These are phyloP conservation scores for Penaeus japonicus DNA, from an alignment of 1,140 invertebrate genomes.

Conservation along the genomic window DNA sequence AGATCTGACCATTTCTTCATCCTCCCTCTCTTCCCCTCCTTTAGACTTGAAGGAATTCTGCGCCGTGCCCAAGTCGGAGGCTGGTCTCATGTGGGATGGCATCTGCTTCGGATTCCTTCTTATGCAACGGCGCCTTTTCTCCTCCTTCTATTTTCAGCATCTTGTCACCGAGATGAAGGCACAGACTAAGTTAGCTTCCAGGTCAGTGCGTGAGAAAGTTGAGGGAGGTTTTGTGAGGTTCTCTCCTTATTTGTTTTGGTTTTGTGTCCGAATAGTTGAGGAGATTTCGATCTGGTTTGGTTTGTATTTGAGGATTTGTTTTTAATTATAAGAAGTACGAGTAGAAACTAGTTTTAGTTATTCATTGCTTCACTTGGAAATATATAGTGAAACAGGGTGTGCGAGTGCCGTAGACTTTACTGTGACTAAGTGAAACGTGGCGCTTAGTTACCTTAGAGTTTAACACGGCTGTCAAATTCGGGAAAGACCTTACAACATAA, in stretches of 20 bases:
- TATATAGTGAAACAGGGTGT: no score
- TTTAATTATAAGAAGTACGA: no score
- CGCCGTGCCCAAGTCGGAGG: constrained; percentile 78
- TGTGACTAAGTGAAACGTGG: no score
- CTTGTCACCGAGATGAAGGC: constrained; percentile 93
- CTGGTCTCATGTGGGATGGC: constrained; percentile 92
- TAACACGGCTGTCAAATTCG: no score
- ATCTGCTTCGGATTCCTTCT: constrained; percentile 93
- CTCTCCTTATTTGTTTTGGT: background rate
- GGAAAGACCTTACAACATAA: no score
- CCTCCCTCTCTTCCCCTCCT: background rate
- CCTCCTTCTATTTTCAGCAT: constrained; percentile 95
- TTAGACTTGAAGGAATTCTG: constrained; percentile 66
- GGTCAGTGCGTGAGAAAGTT: constrained; percentile 65
- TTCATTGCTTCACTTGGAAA: no score
- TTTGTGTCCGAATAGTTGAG: no score
- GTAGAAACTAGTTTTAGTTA: no score
- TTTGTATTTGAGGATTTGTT: no score
- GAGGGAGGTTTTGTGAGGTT: background rate
- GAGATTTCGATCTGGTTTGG: no score
- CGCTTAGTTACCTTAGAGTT: no score
- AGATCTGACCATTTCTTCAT: background rate
- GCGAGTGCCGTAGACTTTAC: no score
- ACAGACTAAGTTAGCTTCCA: constrained; percentile 89
- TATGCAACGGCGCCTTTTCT: constrained; percentile 89